Conservation (phyloP, 2,113 vertebrate species). For the Dipodomys stephensi region DNA sequence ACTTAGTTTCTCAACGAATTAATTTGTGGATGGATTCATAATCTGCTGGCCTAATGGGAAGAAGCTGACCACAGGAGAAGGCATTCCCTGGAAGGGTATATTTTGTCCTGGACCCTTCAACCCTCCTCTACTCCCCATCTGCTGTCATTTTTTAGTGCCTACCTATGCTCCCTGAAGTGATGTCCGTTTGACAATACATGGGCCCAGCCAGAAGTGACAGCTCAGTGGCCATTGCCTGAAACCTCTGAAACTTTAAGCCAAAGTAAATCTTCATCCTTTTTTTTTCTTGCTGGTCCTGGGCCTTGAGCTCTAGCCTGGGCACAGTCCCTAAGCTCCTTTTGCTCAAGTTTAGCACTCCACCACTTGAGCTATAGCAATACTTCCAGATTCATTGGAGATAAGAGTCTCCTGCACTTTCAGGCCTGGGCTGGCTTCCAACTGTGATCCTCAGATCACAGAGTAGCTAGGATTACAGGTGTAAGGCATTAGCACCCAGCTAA, state of each 20-base stretch:
- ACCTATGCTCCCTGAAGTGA: background rate
- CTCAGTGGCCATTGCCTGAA: background rate
- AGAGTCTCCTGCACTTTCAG: too few relatives aligned
- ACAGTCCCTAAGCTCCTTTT: too few relatives aligned
- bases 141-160: background rate
- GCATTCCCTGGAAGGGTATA: background rate
- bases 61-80: background rate
- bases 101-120: background rate
- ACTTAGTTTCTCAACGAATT: background rate
- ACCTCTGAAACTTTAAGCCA: background rate
- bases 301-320: too few relatives aligned
- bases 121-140: background rate
- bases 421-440: too few relatives aligned
- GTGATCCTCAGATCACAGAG: too few relatives aligned
- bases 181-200: background rate
- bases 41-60: background rate
- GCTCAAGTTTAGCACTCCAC: too few relatives aligned
- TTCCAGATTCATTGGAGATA: too few relatives aligned
- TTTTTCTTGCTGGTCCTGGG: too few relatives aligned
- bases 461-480: too few relatives aligned
- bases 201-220: background rate
- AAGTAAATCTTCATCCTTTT: background rate
- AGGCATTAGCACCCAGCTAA: too few relatives aligned
- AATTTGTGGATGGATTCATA: background rate
- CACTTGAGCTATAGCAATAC: too few relatives aligned